Evolutionary conservation across 1,140 invertebrate genomes (phyloP).

Genomic region (Anthonomus grandis): DNA sequence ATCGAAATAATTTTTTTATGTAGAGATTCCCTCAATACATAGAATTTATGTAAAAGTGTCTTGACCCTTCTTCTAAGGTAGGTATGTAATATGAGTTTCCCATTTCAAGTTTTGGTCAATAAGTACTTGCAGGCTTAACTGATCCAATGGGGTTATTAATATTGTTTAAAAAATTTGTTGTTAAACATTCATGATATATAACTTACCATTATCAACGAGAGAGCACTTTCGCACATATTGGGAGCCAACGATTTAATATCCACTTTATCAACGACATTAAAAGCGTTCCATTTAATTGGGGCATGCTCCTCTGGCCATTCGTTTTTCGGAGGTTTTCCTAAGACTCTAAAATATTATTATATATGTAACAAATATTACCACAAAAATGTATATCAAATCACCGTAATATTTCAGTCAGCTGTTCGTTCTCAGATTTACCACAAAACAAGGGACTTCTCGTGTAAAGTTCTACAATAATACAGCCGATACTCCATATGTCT

Average conservation of each 20-base stretch:
- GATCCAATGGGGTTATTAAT: no score
- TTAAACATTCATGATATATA: constrained; percentile 20
- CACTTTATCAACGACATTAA: constrained; percentile 35
- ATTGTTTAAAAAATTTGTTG: no score
- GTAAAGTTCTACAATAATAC: constrained; percentile 90
- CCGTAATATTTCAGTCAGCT: constrained; percentile 86
- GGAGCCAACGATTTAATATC: constrained; percentile 37
- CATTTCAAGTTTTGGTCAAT: no score
- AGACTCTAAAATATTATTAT: constrained; percentile 51
- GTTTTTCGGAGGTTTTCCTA: constrained; percentile 51
- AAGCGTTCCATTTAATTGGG: constrained; percentile 49
- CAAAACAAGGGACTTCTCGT: constrained; percentile 72
- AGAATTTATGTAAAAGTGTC: no score
- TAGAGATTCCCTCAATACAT: no score
- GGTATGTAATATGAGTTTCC: no score
- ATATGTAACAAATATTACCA: no score
- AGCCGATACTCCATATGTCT: constrained; percentile 95
- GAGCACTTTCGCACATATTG: constrained; percentile 42
- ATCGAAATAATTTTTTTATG: no score
- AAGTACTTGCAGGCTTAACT: no score
- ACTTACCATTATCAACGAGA: constrained; percentile 44
- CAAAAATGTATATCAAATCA: no score
- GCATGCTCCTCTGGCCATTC: constrained; percentile 54
- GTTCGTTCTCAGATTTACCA: constrained; percentile 81
- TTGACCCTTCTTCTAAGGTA: no score